Conservation (phyloP, 35 echinoderm and acorn worm species). For the Ophioderma brevispina region DNA sequence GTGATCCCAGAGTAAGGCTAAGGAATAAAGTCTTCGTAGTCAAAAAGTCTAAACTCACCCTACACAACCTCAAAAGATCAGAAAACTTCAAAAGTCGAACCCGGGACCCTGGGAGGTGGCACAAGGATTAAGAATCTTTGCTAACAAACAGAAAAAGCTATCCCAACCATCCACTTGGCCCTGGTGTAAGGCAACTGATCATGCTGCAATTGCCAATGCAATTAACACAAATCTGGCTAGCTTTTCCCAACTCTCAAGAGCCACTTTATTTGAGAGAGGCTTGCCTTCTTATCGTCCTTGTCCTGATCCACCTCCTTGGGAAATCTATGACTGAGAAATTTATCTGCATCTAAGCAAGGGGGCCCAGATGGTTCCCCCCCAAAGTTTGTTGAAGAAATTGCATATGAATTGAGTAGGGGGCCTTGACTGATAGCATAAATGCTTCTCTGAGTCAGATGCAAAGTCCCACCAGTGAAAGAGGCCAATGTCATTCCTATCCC, state of each 20-base stretch:
- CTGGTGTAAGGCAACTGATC: background rate
- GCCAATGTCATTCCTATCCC: constrained; percentile 17
- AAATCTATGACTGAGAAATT: background rate
- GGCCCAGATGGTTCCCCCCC: constrained; percentile 26
- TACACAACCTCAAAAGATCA: background rate
- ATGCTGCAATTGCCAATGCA: background rate
- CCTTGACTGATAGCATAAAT: constrained; percentile 34
- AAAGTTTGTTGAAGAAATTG: constrained; percentile 20
- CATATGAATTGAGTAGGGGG: constrained; percentile 30
- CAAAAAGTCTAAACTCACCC: background rate
- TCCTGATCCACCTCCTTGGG: background rate
- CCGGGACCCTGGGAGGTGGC: background rate
- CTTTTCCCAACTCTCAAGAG: background rate
- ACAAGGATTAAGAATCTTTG: background rate
- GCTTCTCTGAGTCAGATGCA: background rate
- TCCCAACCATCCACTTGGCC: background rate
- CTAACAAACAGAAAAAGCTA: background rate
- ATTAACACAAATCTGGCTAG: background rate
- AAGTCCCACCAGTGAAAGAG: constrained; percentile 35
- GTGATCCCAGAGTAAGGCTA: background rate
- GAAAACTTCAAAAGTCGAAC: background rate
- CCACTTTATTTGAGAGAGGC: background rate
- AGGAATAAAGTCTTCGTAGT: background rate
- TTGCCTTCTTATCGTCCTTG: background rate
- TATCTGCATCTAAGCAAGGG: constrained; percentile 13